phyloP scores from a whole-genome alignment of 2,113 vertebrate species.

The Phylloscopus trochilus region DNA sequence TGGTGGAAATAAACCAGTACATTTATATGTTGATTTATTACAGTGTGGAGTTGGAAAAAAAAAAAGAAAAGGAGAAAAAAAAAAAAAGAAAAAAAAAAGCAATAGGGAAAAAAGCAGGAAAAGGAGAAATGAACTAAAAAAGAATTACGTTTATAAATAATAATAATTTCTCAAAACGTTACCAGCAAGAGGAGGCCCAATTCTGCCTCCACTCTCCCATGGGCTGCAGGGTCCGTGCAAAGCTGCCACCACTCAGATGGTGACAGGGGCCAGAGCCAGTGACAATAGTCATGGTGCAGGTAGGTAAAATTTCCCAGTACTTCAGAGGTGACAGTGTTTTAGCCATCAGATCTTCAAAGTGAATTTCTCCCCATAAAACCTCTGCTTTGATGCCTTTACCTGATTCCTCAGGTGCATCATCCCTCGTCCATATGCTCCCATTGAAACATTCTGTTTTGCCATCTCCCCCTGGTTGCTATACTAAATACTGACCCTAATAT shows the following conservation, averaged over 20 bases:
- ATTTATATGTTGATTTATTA: constrained; percentile 68
- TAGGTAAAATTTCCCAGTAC: background rate
- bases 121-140: background rate
- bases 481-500: background rate
- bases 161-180: background rate
- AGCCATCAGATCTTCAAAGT: background rate
- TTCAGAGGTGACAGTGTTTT: background rate
- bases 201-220: background rate
- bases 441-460: background rate
- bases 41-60: background rate
- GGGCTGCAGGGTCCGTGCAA: background rate
- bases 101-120: background rate
- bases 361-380: background rate
- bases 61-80: background rate
- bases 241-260: background rate
- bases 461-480: background rate
- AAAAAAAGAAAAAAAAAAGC: background rate
- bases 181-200: background rate
- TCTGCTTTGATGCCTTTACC: background rate
- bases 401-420: background rate
- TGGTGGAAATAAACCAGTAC: constrained; percentile 67
- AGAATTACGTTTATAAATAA: background rate
- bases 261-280: background rate
- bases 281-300: background rate
- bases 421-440: background rate